Evolutionary conservation across 1,140 invertebrate species (phyloP).

Genomic region (Temnothorax nylanderi): DNA sequence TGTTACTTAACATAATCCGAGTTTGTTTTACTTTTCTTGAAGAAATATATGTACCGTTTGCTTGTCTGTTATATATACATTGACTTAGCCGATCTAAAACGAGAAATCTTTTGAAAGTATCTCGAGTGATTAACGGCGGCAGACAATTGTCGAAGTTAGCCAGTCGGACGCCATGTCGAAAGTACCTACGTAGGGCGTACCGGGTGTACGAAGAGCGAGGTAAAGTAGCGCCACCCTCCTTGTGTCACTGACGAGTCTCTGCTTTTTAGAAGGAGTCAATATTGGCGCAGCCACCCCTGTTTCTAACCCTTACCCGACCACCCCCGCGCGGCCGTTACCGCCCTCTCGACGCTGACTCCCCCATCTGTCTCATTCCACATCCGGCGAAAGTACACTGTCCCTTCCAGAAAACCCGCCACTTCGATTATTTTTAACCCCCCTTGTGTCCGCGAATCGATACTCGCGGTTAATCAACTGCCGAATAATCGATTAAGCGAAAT

Average conservation of each 20-base stretch:
- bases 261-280: slow-evolving; percentile 78
- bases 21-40: neutral
- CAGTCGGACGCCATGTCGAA: slow-evolving; percentile 54
- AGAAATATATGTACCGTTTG: neutral
- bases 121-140: slow-evolving; percentile 29
- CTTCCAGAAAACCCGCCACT: slow-evolving; percentile 61
- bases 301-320: slow-evolving; percentile 68
- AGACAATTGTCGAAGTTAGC: slow-evolving; percentile 26
- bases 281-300: slow-evolving; percentile 79
- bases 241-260: slow-evolving; percentile 60
- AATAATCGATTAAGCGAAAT: slow-evolving; percentile 37
- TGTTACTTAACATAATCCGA: neutral
- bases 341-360: slow-evolving; percentile 21
- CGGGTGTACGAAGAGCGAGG: slow-evolving; percentile 59
- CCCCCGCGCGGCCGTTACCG: slow-evolving; percentile 34
- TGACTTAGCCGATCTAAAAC: neutral
- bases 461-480: slow-evolving; percentile 41
- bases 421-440: slow-evolving; percentile 60
- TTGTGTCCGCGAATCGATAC: slow-evolving; percentile 25
- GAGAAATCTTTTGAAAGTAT: neutral
- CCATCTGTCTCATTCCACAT: slow-evolving; percentile 63
- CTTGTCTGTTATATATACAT: neutral
- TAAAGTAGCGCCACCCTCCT: slow-evolving; percentile 74
- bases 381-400: slow-evolving; percentile 62
- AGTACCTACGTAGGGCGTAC: slow-evolving; percentile 38